Percentiles rank a stretch among this genome's conserved stretches.
These are phyloP conservation scores for Andrena hattorfiana DNA, from an alignment of 2,888 invertebrate genomes.

Conservation along the genomic window DNA sequence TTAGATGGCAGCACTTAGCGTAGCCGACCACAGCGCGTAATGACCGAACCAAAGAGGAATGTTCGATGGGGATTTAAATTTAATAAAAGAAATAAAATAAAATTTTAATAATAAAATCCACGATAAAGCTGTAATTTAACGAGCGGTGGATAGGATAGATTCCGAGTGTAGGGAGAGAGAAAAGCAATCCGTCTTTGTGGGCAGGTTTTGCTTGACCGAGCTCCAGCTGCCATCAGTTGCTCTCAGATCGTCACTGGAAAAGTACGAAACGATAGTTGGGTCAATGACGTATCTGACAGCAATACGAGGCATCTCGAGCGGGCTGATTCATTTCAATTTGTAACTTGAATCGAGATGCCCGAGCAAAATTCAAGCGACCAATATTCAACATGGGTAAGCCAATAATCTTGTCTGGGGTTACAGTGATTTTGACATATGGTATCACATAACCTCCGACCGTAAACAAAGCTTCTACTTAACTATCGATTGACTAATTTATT, in stretches of 20 bases:
- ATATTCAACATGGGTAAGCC: constrained; percentile 88
- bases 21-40: background rate
- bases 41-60: background rate
- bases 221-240: constrained; percentile 24
- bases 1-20: constrained; percentile 51
- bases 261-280: constrained; percentile 52
- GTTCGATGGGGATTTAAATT: constrained; percentile 42
- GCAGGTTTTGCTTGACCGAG: background rate
- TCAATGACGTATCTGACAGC: constrained; percentile 55
- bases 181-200: constrained; percentile 16
- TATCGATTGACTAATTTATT: constrained; percentile 4
- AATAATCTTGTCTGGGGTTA: constrained; percentile 46
- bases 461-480: constrained; percentile 40
- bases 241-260: constrained; percentile 52
- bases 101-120: background rate
- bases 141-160: background rate
- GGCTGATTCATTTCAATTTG: constrained; percentile 46
- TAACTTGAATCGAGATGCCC: constrained; percentile 84
- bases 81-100: background rate
- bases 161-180: background rate
- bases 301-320: constrained; percentile 17
- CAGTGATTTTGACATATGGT: constrained; percentile 34
- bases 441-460: constrained; percentile 55
- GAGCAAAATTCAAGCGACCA: constrained; percentile 86
- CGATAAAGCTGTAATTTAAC: constrained; percentile 1